Conservation (phyloP, 2,113 vertebrate species). For the Chloroceryle aenea region DNA sequence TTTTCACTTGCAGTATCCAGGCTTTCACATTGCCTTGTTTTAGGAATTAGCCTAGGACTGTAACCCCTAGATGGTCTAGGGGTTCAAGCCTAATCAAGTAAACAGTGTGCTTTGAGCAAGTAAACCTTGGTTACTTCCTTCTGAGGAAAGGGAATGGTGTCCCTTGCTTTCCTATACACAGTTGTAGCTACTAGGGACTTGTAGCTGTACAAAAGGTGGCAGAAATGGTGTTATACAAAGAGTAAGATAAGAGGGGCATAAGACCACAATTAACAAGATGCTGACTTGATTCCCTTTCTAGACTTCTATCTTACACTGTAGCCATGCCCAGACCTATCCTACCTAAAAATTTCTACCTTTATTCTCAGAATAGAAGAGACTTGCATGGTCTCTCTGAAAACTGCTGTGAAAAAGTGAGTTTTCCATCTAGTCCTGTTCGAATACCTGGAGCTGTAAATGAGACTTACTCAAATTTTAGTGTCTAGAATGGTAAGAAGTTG, state of each 20-base stretch:
- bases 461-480: background rate
- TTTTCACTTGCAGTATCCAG: background rate
- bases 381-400: background rate
- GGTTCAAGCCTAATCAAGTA: background rate
- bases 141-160: background rate
- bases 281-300: background rate
- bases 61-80: background rate
- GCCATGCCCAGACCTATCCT: background rate
- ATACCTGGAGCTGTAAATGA: background rate
- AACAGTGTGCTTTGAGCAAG: background rate
- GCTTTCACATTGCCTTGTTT: background rate
- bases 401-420: background rate
- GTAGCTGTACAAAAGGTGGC: background rate
- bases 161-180: rapidly evolving
- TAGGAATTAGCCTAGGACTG: background rate
- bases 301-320: background rate
- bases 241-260: background rate
- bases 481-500: background rate
- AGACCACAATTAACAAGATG: background rate
- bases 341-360: background rate
- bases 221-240: background rate
- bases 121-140: background rate
- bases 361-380: background rate
- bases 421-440: conserved; percentile 6
- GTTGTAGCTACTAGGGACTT: background rate